Evolutionary conservation across 2,888 invertebrate genomes (phyloP), one percentile per base, ranked within the genome.

Genomic region (Phytoseiulus persimilis): DNA sequence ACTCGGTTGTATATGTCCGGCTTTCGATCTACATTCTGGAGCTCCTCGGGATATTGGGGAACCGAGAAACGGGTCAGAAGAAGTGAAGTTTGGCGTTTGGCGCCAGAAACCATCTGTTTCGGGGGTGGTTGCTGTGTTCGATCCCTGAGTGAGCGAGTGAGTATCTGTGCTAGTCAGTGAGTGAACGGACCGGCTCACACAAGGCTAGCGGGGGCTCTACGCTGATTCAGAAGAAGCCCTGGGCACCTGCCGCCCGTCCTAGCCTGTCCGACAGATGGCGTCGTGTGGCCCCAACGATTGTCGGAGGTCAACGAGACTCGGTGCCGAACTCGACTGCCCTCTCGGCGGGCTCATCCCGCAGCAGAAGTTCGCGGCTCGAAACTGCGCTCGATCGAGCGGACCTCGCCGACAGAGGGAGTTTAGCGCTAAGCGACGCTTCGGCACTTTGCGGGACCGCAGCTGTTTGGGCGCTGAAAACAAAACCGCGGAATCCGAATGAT

Each of bases 71-170:
- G 2, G 65, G 65, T 65, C 65, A 14, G 65, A 11, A 65, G 65
- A 65, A 23, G 14, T 65, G 65, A 65, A 65, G 65, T 65, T 65
- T 65, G 65, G 65, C 65, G 65, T 65, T 65, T 65, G 65, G 65
- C 65, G 65, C 65, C 65, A 65, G 65, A 65, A 65, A 65, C 65
- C 65, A 65, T 65, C 65, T 65, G 65, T 65, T 65, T 65, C 65
- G 65, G 65, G 65, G 65, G 65, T 65, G 65, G 65, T 23, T 65
- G 65, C 18, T 65, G 65, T 65, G 65, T 65, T 65, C 65, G 65
- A 65, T 65, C 14, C 14, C 9, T 46, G 46, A 46, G 46, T 46
- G 46, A 46, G 46, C 46, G 46, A 46, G 46, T 46, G 46, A 46
- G 46, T 46, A 14, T 46, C 14, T 23, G 65, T 11, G 65, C 18